These are phyloP conservation scores for Esox lucius DNA, from an alignment of 2,797 vertebrate species.

Conservation along the genomic window DNA sequence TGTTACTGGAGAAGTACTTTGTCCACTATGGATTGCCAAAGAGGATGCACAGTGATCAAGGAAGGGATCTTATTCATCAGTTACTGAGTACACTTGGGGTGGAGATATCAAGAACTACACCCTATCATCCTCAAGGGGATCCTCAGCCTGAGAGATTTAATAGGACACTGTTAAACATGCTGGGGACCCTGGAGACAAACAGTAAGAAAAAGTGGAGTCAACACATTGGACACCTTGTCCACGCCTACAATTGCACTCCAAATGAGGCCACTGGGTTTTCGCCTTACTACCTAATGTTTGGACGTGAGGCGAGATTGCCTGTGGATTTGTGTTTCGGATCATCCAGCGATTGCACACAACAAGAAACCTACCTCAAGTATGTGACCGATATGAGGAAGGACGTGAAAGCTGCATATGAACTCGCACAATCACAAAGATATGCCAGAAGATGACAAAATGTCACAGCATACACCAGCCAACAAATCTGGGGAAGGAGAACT, in stretches of 20 bases:
- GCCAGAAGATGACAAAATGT: no score
- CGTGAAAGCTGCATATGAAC: no score
- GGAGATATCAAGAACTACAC: background rate
- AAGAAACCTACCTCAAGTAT: no score
- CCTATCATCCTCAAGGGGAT: conserved; percentile 7
- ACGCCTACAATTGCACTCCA: conserved; percentile 17
- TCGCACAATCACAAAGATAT: no score
- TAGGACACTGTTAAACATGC: conserved; percentile 1
- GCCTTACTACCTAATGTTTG: conserved; percentile 12
- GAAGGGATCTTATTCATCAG: background rate
- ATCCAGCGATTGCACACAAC: no score
- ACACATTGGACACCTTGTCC: background rate
- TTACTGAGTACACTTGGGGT: no score
- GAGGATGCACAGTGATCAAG: conserved; percentile 5
- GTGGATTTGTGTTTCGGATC: conserved; percentile 10
- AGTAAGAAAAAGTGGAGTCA: conserved; percentile 11
- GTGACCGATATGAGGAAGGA: no score
- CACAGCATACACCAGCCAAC: no score
- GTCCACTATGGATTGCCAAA: conserved; percentile 5
- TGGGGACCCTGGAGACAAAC: background rate
- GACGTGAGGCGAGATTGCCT: conserved; percentile 11
- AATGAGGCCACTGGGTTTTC: conserved; percentile 23
- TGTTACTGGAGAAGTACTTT: background rate
- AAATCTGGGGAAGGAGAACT: no score
- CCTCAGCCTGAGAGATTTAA: conserved; percentile 13